Evolutionary conservation across 2,888 invertebrate genomes (phyloP).

Genomic region (Spisula solida): DNA sequence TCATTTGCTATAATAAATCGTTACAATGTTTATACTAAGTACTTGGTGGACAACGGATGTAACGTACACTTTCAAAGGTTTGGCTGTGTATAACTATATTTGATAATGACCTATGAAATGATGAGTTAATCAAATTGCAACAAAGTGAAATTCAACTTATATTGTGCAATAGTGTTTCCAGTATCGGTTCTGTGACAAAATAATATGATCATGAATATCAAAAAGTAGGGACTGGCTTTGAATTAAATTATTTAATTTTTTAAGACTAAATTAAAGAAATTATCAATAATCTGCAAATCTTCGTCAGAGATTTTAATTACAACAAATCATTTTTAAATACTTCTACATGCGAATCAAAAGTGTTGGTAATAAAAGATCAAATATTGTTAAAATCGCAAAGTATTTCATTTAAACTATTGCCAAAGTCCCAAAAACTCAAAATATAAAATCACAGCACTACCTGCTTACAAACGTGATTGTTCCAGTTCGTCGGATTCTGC

Average conservation of each 20-base stretch:
- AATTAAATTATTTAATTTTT: neutral
- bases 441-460: conserved; percentile 40
- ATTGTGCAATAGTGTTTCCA: neutral
- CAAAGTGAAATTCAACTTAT: neutral
- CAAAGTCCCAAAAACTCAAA: conserved; percentile 16
- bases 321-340: neutral
- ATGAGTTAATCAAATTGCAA: neutral
- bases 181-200: conserved; percentile 1
- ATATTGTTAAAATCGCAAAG: neutral
- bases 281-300: neutral
- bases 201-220: neutral
- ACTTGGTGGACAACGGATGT: too few species aligned
- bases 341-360: neutral
- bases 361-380: neutral
- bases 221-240: neutral
- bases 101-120: neutral
- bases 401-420: neutral
- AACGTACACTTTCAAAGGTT: neutral
- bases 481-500: conserved; percentile 58
- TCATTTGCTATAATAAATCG: too few species aligned
- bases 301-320: neutral
- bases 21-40: too few species aligned
- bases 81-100: neutral
- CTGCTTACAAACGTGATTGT: conserved; percentile 56
- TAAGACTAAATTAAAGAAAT: neutral